Percentiles rank a stretch among this genome's conserved stretches.
Conservation (phyloP, 2,113 vertebrate genomes). For the Sceloporus undulatus region DNA sequence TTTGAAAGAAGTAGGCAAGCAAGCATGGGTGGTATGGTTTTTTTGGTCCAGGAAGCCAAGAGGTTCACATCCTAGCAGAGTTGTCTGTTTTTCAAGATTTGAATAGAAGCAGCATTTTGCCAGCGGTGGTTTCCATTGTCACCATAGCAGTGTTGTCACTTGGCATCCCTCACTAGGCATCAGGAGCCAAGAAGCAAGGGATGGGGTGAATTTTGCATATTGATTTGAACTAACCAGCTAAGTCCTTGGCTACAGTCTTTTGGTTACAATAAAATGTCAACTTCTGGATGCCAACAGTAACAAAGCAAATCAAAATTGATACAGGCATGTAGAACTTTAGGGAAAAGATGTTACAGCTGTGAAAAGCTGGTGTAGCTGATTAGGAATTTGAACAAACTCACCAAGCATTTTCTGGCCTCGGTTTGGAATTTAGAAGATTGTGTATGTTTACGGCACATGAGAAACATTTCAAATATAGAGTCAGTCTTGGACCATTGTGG, state of each 20-base stretch:
- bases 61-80: not conserved
- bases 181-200: not conserved
- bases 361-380: constrained; percentile 28
- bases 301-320: not conserved
- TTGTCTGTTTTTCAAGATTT: not conserved
- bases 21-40: not conserved
- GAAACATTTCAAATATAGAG: constrained; percentile 20
- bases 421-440: not conserved
- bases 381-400: not conserved
- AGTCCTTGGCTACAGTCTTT: not conserved
- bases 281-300: constrained; percentile 16
- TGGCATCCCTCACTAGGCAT: not conserved
- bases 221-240: not conserved
- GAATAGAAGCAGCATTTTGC: not conserved
- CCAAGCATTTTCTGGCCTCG: not conserved
- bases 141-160: not conserved
- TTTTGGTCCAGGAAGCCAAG: not conserved
- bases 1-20: not conserved
- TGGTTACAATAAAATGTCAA: not conserved
- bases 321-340: constrained; percentile 35
- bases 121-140: not conserved
- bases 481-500: constrained; percentile 1
- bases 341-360: constrained; percentile 38
- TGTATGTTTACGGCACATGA: not conserved
- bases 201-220: not conserved